Evolutionary conservation across 2,888 invertebrate genomes (phyloP), one percentile per base, ranked within the genome.

Genomic region (Phania funesta): DNA sequence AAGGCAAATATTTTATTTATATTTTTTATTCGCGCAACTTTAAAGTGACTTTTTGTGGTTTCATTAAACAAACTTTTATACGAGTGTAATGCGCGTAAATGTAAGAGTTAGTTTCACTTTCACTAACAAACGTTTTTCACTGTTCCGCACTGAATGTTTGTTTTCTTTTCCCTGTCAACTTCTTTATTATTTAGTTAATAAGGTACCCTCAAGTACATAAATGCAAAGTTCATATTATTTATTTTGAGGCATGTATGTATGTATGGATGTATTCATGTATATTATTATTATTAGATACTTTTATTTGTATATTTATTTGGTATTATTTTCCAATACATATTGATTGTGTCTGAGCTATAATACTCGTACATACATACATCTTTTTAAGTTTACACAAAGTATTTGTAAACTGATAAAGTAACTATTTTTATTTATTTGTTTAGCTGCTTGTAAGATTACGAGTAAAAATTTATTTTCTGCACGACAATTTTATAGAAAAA

Each of bases 91-190:
- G 29, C 41, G 32, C 3, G 18, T 56, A 32, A 35, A n/a, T 16
- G 11, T 65, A 26, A 50, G 48, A 73, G 60, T 35, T 35, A 32
- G 24, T 70, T 75, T 82, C 78, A 82, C 82, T 82, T 82, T 82
- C 82, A 75, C 82, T 75, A 24, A 20, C 48, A 48, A 71, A 18
- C 20, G 44, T 26, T 29, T 7, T 32, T 48, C 35, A 64, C n/a
- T 41, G 22, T 44, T 60, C 13, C 41, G 29, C n/a, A 73, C 41
- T 50, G 32, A 52, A 58, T 20, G 20, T 50, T 8, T 56, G 9
- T 50, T 48, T 65, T 70, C 18, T 46, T 74, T 29, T 54, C 13
- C 41, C 54, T 54, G 16, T 35, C 41, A 62, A 46, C 54, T 54
- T 46, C 52, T 44, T 0, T 44, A 18, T n/a, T n/a, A n/a, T n/a